Conservation (phyloP, 2,797 vertebrate species). For the Brachyrhaphis roseni region DNA sequence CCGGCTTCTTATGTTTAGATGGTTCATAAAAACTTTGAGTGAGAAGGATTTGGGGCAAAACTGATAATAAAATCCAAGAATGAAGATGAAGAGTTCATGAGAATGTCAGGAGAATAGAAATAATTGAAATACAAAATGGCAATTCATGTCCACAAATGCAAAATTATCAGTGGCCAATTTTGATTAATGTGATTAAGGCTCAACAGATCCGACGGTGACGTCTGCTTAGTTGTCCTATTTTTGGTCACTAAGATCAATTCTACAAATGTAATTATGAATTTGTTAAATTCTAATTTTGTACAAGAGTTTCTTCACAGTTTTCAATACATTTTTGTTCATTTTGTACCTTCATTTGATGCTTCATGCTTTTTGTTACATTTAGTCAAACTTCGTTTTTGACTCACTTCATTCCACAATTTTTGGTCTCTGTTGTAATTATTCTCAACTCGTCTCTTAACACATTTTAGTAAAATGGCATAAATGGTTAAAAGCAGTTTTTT, state of each 20-base stretch:
- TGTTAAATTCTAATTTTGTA: not conserved
- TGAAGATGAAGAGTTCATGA: not conserved
- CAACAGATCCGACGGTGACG: no score
- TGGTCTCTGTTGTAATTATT: not conserved
- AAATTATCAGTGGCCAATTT: not conserved
- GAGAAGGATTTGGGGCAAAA: constrained; percentile 16
- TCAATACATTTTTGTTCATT: not conserved
- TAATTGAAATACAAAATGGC: not conserved
- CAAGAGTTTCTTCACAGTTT: not conserved
- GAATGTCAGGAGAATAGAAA: not conserved
- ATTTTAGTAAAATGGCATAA: not conserved
- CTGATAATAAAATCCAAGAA: constrained; percentile 1
- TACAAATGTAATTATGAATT: not conserved
- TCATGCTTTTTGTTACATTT: not conserved
- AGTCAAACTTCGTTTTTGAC: not conserved
- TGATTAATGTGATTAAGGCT: not conserved
- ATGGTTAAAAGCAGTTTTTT: not conserved
- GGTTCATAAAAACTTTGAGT: not conserved
- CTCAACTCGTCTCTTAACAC: not conserved
- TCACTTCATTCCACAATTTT: not conserved
- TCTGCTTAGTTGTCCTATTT: not conserved
- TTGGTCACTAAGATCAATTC: not conserved
- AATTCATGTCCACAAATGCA: not conserved
- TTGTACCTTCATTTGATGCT: not conserved
- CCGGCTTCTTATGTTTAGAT: not conserved